Percentiles rank a stretch among this genome's conserved stretches.
Evolutionary conservation across 2,797 vertebrate genomes (phyloP).

Genomic region (Columba guinea): DNA sequence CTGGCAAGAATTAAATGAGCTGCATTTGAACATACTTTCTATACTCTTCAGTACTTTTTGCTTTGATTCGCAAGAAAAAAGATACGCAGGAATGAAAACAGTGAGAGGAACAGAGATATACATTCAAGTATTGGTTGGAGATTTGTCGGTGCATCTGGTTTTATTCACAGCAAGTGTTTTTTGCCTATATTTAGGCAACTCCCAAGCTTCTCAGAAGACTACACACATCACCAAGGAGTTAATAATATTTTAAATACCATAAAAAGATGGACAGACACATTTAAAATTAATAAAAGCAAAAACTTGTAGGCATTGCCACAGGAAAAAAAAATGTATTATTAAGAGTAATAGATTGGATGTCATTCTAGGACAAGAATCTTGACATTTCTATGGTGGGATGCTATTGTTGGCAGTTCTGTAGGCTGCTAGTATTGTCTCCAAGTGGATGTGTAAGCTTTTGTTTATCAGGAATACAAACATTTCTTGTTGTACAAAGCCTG

Average conservation of each 20-base stretch:
- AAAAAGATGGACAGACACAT: neutral
- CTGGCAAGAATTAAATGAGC: neutral
- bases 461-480: neutral
- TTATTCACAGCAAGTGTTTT: neutral
- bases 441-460: neutral
- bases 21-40: neutral
- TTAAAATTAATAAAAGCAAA: neutral
- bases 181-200: neutral
- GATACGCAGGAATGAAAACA: neutral
- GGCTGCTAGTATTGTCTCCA: neutral
- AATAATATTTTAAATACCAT: neutral
- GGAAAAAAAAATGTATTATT: neutral
- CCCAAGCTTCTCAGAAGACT: neutral
- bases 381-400: neutral
- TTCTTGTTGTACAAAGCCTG: neutral
- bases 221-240: neutral
- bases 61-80: neutral
- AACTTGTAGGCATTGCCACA: fast-evolving
- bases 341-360: neutral
- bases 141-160: neutral
- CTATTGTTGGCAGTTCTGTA: neutral
- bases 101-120: neutral
- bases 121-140: neutral
- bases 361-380: neutral
- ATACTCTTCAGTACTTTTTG: neutral